Base-by-base conservation (phyloP, 2,113 vertebrate genomes). In the Onychostoma macrolepis region DNA sequence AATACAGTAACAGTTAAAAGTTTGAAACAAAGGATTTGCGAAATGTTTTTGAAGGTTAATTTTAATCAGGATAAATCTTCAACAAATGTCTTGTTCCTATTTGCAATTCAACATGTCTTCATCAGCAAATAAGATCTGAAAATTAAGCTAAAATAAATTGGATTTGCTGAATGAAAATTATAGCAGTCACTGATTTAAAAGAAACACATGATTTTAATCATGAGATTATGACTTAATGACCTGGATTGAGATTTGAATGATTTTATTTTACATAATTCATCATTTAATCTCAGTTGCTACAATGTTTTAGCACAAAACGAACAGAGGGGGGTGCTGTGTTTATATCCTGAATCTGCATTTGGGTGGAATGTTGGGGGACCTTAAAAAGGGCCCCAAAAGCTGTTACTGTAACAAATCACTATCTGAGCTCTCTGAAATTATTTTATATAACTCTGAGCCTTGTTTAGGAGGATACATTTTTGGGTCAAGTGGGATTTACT, bases 281-380 rank as follows among this genome's bases (percentile, higher is more conserved):
- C 56, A 38, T 75, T 36, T 17, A 36, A 80, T 28, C 56, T 26
- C 12, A 6, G 56, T 19, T 81, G 24, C 21, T 1, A 15, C 24
- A 43, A 17, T 71, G 74, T 79, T 84, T 30, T 61, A 45, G 38
- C 41, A 33, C 26, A 33, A 56, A 78, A 13, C 33, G 24, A 72
- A 87, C 82, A 78, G 77, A 61, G 19, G 88, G 71, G 83, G 85
- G 82, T 24, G 61, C 77, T 89, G 82, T 33, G 24, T 33, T 26
- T 81, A 10, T 28, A 58, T 28, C 13, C 38, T 65, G 38, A 65
- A 4, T 17, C 21, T 65, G 38, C 30, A 82, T 45, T 63, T 67
- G 24, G 17, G n/a, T 50, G 15, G 17, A 83, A 13, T 30, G 17
- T 9, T 19, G 21, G 56, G 13, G 15, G 36, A 43, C 56, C 26